Conservation (phyloP, 1,140 invertebrate genomes). For the Drosophila chauvacae region DNA sequence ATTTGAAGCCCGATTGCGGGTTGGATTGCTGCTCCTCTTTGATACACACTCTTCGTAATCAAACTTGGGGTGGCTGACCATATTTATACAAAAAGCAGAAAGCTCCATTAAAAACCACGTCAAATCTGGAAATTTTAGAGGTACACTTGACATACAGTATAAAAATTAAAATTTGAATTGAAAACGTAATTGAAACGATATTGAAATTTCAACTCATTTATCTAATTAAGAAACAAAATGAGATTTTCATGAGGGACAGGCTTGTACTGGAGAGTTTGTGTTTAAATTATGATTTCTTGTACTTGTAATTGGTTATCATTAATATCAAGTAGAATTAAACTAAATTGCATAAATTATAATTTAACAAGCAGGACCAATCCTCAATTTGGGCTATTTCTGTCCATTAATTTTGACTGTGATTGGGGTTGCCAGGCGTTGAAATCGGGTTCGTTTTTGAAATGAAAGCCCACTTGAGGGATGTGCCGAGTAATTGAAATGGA, state of each 20-base stretch:
- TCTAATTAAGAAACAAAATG: no score
- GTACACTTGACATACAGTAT: neutral
- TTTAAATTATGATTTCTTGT: no score
- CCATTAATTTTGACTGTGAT: conserved; percentile 48
- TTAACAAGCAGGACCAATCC: no score
- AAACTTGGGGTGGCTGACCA: conserved; percentile 16
- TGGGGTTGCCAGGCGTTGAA: conserved; percentile 43
- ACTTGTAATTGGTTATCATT: neutral
- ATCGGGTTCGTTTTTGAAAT: neutral
- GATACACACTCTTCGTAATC: neutral
- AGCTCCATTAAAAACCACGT: conserved; percentile 9
- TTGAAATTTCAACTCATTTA: neutral
- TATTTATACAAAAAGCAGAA: neutral
- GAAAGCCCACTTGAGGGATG: conserved; percentile 41
- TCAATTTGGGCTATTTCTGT: neutral
- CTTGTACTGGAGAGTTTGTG: neutral
- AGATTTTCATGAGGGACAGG: no score
- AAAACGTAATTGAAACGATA: neutral
- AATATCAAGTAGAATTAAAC: neutral
- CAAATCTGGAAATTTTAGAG: neutral
- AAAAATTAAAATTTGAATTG: neutral
- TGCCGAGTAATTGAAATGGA: conserved; percentile 63
- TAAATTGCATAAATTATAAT: neutral
- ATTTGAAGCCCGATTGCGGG: conserved; percentile 10
- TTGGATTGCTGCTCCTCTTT: conserved; percentile 1